Base-by-base conservation (phyloP, 2,113 vertebrate species). In the Saimiri boliviensis region DNA sequence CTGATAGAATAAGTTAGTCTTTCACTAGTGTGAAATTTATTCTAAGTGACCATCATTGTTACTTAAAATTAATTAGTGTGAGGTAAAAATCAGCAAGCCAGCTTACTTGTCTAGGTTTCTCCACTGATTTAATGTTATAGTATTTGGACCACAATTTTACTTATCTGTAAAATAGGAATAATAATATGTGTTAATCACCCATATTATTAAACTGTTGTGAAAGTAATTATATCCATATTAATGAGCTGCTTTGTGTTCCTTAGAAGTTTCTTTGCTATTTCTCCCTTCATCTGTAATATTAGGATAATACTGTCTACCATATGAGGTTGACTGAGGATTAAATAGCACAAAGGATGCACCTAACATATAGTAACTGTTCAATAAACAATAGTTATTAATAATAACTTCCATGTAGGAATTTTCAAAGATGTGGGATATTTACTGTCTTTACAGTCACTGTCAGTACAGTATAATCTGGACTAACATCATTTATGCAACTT, bases 141-240 rank as follows among this genome's bases (percentile, higher is more conserved):
- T 23, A 52, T 63, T 88, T 80, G 95, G 16, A 30, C 40, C 56
- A 87, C n/a, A 25, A 16, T 81, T 95, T 88, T 47, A 56, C 37
- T 73, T 86, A 76, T 5, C 45, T 82, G 4, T 93, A 63, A 90
- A 71, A 63, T 82, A 66, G 10, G 35, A 82, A 71, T 81, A 93
- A 30, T 52, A 52, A 5, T 74, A 73, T 30, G 17, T 56, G 20
- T 8, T 37, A 42, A 71, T 45, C 8, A 32, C 54, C 4, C 16
- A 14, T 76, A 54, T 63, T 86, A 81, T 83, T 87, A 19, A 89
- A 56, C 23, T 77, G 11, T 30, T 93, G 27, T 81, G 20, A 83
- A 91, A 49, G 91, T 88, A 88, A 86, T 86, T 84, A 87, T 95
- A 89, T 86, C 42, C 40, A 1, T 82, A 30, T 37, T 58, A n/a